Evolutionary conservation across 1,140 invertebrate genomes (phyloP).

Genomic region (Popillia japonica): DNA sequence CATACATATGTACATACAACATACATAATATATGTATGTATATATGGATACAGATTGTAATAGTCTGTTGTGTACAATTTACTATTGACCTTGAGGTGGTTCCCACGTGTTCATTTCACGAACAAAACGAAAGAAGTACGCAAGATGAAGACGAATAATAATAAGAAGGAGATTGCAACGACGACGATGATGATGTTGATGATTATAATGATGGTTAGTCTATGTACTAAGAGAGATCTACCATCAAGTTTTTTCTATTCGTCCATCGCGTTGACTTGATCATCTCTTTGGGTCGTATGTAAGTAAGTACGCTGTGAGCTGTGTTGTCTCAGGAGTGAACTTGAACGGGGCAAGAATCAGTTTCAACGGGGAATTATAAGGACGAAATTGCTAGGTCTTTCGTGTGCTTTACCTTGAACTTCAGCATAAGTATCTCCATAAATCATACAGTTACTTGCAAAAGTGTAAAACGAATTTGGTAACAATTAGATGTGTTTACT

Average conservation of each 20-base stretch:
- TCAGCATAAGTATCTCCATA: no score
- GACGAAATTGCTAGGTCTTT: neutral
- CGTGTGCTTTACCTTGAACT: no score
- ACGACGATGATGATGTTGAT: neutral
- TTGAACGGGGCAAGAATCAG: no score
- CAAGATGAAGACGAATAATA: neutral
- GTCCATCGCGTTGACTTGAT: neutral
- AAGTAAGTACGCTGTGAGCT: neutral
- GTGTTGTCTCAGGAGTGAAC: no score
- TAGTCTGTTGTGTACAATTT: no score
- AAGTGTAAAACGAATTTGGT: no score
- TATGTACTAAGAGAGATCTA: neutral
- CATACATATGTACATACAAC: no score
- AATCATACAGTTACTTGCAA: no score
- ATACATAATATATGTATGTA: no score
- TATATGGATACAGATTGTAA: no score
- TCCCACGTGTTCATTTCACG: neutral
- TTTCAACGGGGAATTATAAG: neutral
- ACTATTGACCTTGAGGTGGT: constrained; percentile 20
- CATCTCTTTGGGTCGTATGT: neutral
- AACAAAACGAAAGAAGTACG: neutral
- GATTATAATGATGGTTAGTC: neutral
- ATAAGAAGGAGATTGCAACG: constrained; percentile 22
- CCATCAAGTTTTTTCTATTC: constrained; percentile 2
- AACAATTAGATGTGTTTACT: no score